Evolutionary conservation across 2,797 vertebrate species (phyloP).

Genomic region (Enteromius afrohamiltoni): DNA sequence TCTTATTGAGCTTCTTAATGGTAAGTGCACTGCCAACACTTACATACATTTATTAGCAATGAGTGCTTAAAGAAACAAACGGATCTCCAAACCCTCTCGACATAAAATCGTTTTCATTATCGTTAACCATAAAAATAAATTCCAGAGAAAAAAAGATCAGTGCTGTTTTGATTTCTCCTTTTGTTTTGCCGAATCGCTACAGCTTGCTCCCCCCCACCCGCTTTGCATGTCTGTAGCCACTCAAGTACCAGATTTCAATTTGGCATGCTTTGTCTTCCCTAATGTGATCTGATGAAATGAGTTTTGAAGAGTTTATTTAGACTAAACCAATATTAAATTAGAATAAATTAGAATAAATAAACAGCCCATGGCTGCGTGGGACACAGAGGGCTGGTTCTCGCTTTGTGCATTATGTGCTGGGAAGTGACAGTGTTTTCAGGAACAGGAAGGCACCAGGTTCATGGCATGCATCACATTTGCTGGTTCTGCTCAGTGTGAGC

Average conservation of each 20-base stretch:
- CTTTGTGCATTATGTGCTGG: slow-evolving; percentile 22
- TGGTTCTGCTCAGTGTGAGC: slow-evolving; percentile 49
- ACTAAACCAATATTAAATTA: slow-evolving; percentile 55
- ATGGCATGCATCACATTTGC: slow-evolving; percentile 45
- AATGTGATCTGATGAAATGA: slow-evolving; percentile 40
- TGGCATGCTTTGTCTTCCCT: slow-evolving; percentile 25
- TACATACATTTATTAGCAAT: background rate
- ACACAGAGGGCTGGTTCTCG: slow-evolving; percentile 25
- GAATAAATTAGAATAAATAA: slow-evolving; percentile 54
- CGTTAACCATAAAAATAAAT: slow-evolving; percentile 14
- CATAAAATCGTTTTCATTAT: slow-evolving; percentile 23
- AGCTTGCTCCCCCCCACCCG: background rate
- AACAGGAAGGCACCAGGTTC: slow-evolving; percentile 42
- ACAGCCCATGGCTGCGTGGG: slow-evolving; percentile 2
- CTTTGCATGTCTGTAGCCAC: slow-evolving; percentile 21
- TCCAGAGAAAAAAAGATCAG: slow-evolving; percentile 14
- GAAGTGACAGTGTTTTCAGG: slow-evolving; percentile 49
- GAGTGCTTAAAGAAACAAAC: slow-evolving; percentile 24
- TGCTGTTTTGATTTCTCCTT: slow-evolving; percentile 6
- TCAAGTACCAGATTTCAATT: slow-evolving; percentile 17
- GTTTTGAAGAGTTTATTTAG: slow-evolving; percentile 53
- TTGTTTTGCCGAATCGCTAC: slow-evolving; percentile 17
- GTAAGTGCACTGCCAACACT: slow-evolving; percentile 69
- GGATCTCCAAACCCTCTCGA: slow-evolving; percentile 6
- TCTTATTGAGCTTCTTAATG: slow-evolving; percentile 92